A percentile compares a stretch with the other conserved stretches of the same genome.
Evolutionary conservation across 1,140 invertebrate species (phyloP).

Genomic region (Ptiloglossa arizonensis): DNA sequence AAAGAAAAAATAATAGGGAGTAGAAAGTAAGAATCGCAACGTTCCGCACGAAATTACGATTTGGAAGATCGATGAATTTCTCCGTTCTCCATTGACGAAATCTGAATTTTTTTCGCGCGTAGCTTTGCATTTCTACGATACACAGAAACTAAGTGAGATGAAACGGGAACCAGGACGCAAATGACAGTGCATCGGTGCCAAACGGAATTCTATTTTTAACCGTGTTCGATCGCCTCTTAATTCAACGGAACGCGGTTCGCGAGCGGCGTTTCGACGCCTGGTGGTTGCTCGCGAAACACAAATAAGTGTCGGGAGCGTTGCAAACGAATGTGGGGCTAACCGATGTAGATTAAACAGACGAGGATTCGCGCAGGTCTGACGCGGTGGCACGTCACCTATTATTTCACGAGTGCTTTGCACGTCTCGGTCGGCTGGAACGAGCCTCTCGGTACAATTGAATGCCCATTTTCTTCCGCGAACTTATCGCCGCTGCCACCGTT

Average conservation of each 20-base stretch:
- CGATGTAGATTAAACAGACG: constrained; percentile 40
- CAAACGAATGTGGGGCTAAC: constrained; percentile 19
- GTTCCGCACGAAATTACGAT: too few relatives aligned
- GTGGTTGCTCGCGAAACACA: background rate
- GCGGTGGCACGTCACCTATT: background rate
- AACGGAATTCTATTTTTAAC: constrained; percentile 2
- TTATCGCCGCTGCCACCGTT: too few relatives aligned
- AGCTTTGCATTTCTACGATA: too few relatives aligned
- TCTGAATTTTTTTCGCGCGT: too few relatives aligned
- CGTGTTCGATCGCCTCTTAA: constrained; percentile 34
- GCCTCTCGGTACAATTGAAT: constrained; percentile 19
- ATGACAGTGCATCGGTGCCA: background rate
- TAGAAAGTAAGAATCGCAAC: too few relatives aligned
- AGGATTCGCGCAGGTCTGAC: constrained; percentile 1
- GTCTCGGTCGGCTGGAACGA: constrained; percentile 4
- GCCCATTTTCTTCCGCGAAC: background rate
- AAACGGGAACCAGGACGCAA: background rate
- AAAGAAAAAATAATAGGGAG: too few relatives aligned
- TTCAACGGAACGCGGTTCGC: constrained; percentile 61
- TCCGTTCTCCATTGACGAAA: too few relatives aligned
- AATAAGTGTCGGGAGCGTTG: constrained; percentile 27
- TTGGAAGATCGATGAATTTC: too few relatives aligned
- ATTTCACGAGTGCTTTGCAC: constrained; percentile 23
- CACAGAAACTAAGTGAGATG: background rate
- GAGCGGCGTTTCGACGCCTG: too few relatives aligned